Evolutionary conservation across 2,797 vertebrate species (phyloP), one percentile per base, ranked within the genome.

Genomic region (Propithecus deckenii): DNA sequence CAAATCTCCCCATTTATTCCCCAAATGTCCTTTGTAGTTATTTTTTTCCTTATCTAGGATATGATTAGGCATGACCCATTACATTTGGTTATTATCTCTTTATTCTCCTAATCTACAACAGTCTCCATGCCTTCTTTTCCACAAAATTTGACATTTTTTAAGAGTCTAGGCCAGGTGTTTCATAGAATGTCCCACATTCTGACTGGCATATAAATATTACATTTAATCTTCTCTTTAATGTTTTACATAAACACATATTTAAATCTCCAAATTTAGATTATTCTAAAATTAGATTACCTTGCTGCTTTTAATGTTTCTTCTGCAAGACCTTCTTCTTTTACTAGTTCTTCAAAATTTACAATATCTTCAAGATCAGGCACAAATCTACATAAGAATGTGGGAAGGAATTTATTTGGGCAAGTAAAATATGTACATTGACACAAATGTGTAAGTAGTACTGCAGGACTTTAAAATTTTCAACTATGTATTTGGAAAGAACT

Each of bases 341-440:
- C 99, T 92, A 99, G 98, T 98, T 99, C 99, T 98, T 99, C 99
- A 98, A 99, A 99, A 98, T 99, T 99, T 61, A 99, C 99, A 11
- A 99, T 99, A 96, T 99, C 99, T 99, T 99, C 99, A 97, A 99
- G 98, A 98, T 99, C 99, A 18, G 99, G 99, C 97, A 99, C 99
- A 97, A 99, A 99, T 98, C 99, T 99, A 97, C 3, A 96, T 95
- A 96, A 91, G 95, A 96, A 97, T 97, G 97, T 79, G 69, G 69
- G 72, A 88, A 95, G 20, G 13, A 93, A 76, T 90, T 86, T 83
- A 92, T 78, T 75, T 95, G 43, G 43, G 20, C 48, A 89, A 43
- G 30, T 65, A 96, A 95, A 86, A 69, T 23, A 63, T 9, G 18
- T n/a, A 35, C n/a, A 88, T 0, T 87, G 78, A 96, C 28, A 79